phyloP scores from a whole-genome alignment of 2,797 vertebrate species.

The Parauchenoglanis punctatus region DNA sequence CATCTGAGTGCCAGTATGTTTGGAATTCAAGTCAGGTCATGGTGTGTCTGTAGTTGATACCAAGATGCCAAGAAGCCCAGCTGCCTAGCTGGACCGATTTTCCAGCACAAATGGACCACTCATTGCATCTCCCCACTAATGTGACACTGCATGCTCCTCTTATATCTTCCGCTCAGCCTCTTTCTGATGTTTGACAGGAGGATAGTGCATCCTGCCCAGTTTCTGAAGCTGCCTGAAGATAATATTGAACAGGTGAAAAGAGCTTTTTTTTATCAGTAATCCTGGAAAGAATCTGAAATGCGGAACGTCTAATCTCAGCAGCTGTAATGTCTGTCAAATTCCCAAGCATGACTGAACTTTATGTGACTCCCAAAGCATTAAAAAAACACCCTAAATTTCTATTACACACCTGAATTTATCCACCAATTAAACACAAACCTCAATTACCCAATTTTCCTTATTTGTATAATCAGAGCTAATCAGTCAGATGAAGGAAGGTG shows the following conservation, averaged over 20 bases:
- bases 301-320: background rate
- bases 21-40: background rate
- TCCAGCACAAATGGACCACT: conserved; percentile 17
- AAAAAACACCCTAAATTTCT: background rate
- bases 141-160: background rate
- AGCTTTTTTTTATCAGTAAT: background rate
- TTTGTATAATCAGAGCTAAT: background rate
- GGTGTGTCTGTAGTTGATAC: conserved; percentile 13
- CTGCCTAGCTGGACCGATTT: conserved; percentile 31
- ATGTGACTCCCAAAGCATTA: background rate
- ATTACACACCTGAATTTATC: background rate
- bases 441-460: background rate
- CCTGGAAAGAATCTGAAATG: background rate
- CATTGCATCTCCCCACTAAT: background rate
- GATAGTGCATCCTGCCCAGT: background rate
- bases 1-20: background rate
- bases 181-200: background rate
- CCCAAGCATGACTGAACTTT: background rate
- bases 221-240: background rate
- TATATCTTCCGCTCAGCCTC: conserved; percentile 1
- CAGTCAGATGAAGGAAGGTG: background rate
- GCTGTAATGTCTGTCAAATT: background rate
- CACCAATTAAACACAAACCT: background rate
- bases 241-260: background rate
- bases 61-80: conserved; percentile 12